Base-by-base conservation (phyloP, 2,113 vertebrate genomes). In the Asarcornis scutulata region DNA sequence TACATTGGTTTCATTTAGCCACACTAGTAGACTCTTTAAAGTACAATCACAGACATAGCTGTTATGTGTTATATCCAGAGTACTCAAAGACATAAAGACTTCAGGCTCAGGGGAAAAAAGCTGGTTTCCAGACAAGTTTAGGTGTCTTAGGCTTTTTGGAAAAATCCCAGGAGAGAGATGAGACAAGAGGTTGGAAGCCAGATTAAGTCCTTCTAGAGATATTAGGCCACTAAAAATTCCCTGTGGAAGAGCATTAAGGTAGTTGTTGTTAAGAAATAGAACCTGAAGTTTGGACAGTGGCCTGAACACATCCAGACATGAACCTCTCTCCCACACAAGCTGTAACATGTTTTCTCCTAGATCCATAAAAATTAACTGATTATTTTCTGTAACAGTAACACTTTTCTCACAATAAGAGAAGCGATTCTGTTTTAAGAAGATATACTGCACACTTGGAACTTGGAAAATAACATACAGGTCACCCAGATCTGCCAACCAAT, bases 261-360 rank as follows among this genome's bases (percentile, higher is more conserved):
- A 97, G 95, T 99, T 99, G 17, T 92, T 83, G 26, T 98, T 98
- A 53, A 99, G 93, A 75, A 86, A 89, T 11, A 99, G 97, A 48
- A 69, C 5, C 1, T 91, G 44, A 62, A 99, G 97, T 66, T 86
- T 96, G 15, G 92, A 59, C 27, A 99, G 97, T 36, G 97, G 91
- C 48, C 97, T 60, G 93, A 99, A 99, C 21, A 99, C 52, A 75
- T 99, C 76, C 62, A 98, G 97, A 66, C 99, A 99, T 14, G 27
- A 34, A 55, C 80, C 85, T 3, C 94, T 88, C 46, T 88, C 95
- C 99, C 99, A 99, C 62, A 98, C 83, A 1, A 98, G 95, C 66
- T 98, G 97, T 75, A 99, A 76, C 91, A 98, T 98, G 69, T 98
- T 99, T 73, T 96, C 95, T 4, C 98, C 90, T 29, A 99, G 98